phyloP scores from a whole-genome alignment of 2,113 vertebrate genomes.

The Steatornis caripensis region DNA sequence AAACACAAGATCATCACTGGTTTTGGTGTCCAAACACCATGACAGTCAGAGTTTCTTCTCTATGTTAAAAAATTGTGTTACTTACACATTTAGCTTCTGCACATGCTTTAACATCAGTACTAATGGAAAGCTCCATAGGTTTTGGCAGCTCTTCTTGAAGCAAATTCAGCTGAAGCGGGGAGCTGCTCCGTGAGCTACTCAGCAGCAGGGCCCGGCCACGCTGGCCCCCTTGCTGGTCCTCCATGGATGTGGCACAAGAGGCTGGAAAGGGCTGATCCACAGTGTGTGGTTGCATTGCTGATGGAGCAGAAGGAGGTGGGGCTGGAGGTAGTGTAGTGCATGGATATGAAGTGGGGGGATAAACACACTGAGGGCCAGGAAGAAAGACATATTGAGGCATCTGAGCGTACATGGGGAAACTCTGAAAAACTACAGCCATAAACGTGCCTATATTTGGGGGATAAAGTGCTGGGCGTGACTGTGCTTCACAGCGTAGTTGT shows the following conservation, averaged over 20 bases:
- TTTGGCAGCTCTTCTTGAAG: constrained; percentile 83
- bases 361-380: constrained; percentile 28
- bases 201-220: constrained; percentile 30
- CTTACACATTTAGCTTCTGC: constrained; percentile 46
- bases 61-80: neutral
- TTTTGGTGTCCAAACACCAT: neutral
- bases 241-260: neutral
- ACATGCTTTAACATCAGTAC: neutral
- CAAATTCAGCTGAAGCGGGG: constrained; percentile 84
- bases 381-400: constrained; percentile 17
- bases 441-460: constrained; percentile 63
- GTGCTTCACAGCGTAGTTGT: neutral
- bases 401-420: constrained; percentile 62
- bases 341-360: neutral
- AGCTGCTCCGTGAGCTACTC: constrained; percentile 82
- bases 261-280: neutral
- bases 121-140: constrained; percentile 49
- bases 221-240: constrained; percentile 3
- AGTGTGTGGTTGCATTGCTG: neutral
- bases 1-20: neutral
- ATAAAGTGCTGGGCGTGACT: constrained; percentile 10
- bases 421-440: constrained; percentile 79
- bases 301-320: neutral
- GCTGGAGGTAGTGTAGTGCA: neutral
- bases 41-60: neutral